Evolutionary conservation across 2,113 vertebrate species (phyloP).

Genomic region (Cyphomyrus plagiostoma): DNA sequence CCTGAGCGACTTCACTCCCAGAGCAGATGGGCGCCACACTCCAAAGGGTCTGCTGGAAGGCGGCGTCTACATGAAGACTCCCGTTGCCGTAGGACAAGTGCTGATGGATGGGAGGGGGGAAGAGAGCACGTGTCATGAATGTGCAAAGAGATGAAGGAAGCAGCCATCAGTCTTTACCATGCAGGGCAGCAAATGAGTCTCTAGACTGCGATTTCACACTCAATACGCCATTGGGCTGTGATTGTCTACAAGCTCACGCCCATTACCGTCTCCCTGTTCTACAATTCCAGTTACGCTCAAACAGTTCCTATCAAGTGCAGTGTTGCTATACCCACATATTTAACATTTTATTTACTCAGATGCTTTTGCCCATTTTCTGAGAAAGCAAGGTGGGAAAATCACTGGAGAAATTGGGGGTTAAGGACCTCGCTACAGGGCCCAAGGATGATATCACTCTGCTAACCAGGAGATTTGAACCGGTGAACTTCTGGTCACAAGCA

Average conservation of each 20-base stretch:
- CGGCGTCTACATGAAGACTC: conserved; percentile 85
- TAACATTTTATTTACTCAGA: background rate
- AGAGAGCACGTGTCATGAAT: conserved; percentile 3
- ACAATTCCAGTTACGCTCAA: background rate
- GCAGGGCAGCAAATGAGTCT: background rate
- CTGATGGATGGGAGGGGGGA: conserved; percentile 47
- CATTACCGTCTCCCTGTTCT: conserved; percentile 1
- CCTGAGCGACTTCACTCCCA: conserved; percentile 91
- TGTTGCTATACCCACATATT: background rate
- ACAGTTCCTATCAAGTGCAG: background rate
- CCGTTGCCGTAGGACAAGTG: conserved; percentile 84
- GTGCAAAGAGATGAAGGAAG: background rate
- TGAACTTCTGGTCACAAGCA: background rate
- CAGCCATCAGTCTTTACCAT: background rate
- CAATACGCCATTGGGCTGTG: background rate
- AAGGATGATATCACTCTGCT: background rate
- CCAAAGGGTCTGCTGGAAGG: conserved; percentile 96
- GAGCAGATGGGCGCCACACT: conserved; percentile 93
- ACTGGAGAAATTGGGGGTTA: background rate
- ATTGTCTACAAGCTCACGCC: background rate
- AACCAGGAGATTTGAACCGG: background rate
- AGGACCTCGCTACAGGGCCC: background rate
- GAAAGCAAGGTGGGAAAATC: background rate
- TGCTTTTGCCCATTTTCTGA: background rate
- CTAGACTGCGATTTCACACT: conserved; percentile 19